Conservation (phyloP, 2,888 invertebrate species). For the Tineola bisselliella region DNA sequence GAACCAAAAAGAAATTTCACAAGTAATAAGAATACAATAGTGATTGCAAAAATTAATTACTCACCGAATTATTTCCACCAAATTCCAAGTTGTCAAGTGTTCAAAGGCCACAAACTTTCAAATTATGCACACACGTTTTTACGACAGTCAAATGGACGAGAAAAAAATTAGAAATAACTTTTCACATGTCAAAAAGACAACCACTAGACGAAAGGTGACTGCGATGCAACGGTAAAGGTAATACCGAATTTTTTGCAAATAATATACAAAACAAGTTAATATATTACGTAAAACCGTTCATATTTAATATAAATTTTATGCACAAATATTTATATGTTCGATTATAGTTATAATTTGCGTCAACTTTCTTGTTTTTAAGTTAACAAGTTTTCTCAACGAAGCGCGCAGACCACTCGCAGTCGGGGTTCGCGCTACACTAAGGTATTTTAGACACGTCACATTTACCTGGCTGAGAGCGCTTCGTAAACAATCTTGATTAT, state of each 20-base stretch:
- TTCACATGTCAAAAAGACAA: conserved; percentile 7
- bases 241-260: not conserved
- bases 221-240: not conserved
- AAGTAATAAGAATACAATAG: not conserved
- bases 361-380: not conserved
- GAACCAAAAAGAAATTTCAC: not conserved
- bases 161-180: not conserved
- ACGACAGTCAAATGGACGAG: not conserved
- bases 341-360: not conserved
- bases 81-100: not conserved
- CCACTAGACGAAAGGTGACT: not conserved
- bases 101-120: not conserved
- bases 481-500: not conserved
- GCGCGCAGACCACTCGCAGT: not conserved
- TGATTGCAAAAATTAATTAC: not conserved
- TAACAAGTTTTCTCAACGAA: not conserved
- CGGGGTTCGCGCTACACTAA: conserved; percentile 4
- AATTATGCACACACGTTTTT: conserved; percentile 1
- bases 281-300: not conserved
- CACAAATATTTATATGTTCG: not conserved
- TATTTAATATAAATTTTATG: not conserved
- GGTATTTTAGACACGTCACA: conserved; percentile 7
- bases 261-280: not conserved
- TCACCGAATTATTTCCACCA: not conserved
- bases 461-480: not conserved